A percentile compares a stretch with the other conserved stretches of the same genome.
phyloP scores from a whole-genome alignment of 2,113 vertebrate species.

The Tricholaema leucomelas region DNA sequence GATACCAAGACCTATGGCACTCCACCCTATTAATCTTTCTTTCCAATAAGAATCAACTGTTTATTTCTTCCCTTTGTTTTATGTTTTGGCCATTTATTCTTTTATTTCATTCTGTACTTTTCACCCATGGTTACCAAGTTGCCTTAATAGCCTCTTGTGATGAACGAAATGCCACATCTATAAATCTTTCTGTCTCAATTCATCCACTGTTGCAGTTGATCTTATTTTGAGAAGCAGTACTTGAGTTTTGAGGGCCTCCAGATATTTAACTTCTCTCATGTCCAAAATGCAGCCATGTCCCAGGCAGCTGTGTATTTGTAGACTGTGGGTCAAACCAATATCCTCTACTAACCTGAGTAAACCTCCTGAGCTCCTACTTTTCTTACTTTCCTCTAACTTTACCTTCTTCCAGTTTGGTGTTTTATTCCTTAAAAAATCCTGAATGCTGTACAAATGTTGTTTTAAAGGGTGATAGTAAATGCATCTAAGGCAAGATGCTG shows the following conservation, averaged over 20 bases:
- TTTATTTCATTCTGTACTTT: background rate
- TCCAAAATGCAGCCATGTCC: background rate
- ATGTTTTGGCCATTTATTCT: background rate
- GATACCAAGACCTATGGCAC: slow-evolving; percentile 34
- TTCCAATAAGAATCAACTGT: slow-evolving; percentile 16
- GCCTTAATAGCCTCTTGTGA: slow-evolving; percentile 55
- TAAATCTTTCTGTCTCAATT: slow-evolving; percentile 60
- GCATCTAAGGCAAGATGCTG: background rate
- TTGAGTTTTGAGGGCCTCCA: slow-evolving; percentile 48
- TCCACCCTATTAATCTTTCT: slow-evolving; percentile 39
- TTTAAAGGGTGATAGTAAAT: background rate
- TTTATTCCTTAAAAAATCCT: background rate
- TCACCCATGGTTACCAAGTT: slow-evolving; percentile 51
- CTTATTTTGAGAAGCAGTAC: slow-evolving; percentile 48
- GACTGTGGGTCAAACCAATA: background rate
- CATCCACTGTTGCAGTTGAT: background rate
- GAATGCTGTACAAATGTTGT: background rate
- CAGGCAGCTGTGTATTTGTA: background rate
- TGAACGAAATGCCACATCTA: slow-evolving; percentile 38
- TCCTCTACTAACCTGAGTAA: background rate
- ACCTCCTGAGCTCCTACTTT: background rate
- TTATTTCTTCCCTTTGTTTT: slow-evolving; percentile 53
- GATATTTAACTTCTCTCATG: background rate
- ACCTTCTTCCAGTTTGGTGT: background rate
- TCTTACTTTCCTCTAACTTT: background rate